Percentiles rank a stretch among this genome's conserved stretches.
Evolutionary conservation across 2,888 invertebrate genomes (phyloP).

Genomic region (Polydesmus complanatus): DNA sequence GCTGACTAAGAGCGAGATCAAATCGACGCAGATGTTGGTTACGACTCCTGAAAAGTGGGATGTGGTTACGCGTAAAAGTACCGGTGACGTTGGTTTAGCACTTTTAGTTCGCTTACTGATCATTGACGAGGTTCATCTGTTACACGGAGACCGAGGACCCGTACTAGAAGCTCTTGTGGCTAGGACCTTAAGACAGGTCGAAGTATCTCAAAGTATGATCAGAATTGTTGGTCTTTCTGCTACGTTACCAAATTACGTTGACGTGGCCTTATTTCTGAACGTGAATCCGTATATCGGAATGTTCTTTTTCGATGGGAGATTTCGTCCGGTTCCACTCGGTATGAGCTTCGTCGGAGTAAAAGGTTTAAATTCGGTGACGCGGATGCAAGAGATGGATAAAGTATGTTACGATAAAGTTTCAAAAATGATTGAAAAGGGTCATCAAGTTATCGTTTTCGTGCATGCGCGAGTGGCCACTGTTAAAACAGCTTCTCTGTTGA

Average conservation of each 20-base stretch:
- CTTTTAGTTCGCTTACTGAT: conserved; percentile 84
- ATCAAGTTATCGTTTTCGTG: conserved; percentile 98
- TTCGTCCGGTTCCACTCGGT: conserved; percentile 86
- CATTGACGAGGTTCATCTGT: conserved; percentile 48
- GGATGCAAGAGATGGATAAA: conserved; percentile 67
- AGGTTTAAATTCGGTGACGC: conserved; percentile 44
- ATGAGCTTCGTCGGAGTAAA: conserved; percentile 83
- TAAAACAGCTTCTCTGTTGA: conserved; percentile 66
- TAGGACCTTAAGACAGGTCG: conserved; percentile 78
- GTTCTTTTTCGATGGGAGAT: conserved; percentile 86
- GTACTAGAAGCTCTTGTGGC: conserved; percentile 96
- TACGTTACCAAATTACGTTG: conserved; percentile 91
- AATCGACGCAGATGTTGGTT: conserved; percentile 82
- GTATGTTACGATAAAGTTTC: conserved; percentile 84
- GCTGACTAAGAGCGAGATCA: conserved; percentile 81
- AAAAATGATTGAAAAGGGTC: conserved; percentile 71
- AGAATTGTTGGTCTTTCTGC: conserved; percentile 93
- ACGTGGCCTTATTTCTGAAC: conserved; percentile 83
- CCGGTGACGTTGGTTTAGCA: conserved; percentile 73
- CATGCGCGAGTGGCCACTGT: conserved; percentile 95
- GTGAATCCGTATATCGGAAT: conserved; percentile 83
- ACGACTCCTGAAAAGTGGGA: conserved; percentile 99
- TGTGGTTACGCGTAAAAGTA: conserved; percentile 81
- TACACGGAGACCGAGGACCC: conserved; percentile 94
- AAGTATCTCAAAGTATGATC: conserved; percentile 85